Percentiles rank a stretch among this genome's conserved stretches.
Evolutionary conservation across 2,797 vertebrate species (phyloP).

Genomic region (Eulemur coronatus): DNA sequence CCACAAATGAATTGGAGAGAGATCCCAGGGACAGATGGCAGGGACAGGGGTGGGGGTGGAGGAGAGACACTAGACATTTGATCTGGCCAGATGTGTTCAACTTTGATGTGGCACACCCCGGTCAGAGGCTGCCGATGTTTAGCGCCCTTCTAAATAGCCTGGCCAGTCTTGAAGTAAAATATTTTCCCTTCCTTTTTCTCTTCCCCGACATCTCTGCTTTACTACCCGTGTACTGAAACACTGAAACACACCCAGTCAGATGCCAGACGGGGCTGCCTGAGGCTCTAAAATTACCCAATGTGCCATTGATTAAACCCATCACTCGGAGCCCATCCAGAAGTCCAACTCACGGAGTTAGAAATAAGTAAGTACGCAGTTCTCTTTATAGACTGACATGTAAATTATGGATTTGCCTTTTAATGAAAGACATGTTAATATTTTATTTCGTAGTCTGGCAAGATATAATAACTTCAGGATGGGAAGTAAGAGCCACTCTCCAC

Average conservation of each 20-base stretch:
- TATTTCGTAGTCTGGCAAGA: constrained; percentile 64
- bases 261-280: background rate
- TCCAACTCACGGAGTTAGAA: constrained; percentile 56
- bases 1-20: background rate
- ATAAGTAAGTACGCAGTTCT: constrained; percentile 41
- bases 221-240: background rate
- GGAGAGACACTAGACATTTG: rapidly evolving
- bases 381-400: constrained; percentile 71
- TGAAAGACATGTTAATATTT: constrained; percentile 73
- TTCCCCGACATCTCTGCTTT: background rate
- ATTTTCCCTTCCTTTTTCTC: background rate
- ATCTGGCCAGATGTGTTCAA: background rate
- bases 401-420: constrained; percentile 75
- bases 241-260: background rate
- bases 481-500: background rate
- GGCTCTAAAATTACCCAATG: constrained; percentile 58
- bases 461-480: constrained; percentile 54
- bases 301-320: constrained; percentile 59
- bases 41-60: background rate
- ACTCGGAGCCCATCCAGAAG: background rate
- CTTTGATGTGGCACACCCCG: background rate
- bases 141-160: background rate
- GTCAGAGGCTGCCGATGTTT: background rate
- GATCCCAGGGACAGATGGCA: background rate
- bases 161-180: background rate